These are phyloP conservation scores for Azorinus chamasolen DNA, from an alignment of 2,888 invertebrate genomes.

Conservation along the genomic window DNA sequence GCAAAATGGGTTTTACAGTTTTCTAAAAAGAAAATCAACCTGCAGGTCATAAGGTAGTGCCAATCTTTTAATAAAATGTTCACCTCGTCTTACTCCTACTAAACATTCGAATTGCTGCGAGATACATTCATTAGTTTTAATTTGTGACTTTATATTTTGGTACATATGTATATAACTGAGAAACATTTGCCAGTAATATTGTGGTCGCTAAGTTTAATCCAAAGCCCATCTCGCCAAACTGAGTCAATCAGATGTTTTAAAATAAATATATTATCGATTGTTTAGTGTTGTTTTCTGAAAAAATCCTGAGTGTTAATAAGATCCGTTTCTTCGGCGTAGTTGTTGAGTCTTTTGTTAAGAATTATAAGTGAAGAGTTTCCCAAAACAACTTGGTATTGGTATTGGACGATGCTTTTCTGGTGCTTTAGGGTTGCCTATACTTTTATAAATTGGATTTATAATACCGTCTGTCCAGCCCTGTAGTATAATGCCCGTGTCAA, in stretches of 20 bases:
- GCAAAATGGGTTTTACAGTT: not conserved
- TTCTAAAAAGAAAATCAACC: not conserved
- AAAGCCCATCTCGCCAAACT: too few relatives aligned
- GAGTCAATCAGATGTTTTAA: conserved; percentile 10
- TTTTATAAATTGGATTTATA: conserved; percentile 7
- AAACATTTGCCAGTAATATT: too few relatives aligned
- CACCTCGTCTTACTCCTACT: too few relatives aligned
- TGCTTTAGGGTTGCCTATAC: not conserved
- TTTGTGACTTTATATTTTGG: too few relatives aligned
- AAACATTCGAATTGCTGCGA: too few relatives aligned
- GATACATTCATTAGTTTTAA: too few relatives aligned
- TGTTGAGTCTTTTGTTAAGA: not conserved
- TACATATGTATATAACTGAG: too few relatives aligned
- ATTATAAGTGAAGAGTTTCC: conserved; percentile 9
- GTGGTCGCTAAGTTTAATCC: too few relatives aligned
- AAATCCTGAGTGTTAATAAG: too few relatives aligned
- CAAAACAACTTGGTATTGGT: conserved; percentile 5
- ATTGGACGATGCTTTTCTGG: conserved; percentile 10
- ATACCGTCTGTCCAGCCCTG: conserved; percentile 6
- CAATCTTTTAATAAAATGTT: not conserved
- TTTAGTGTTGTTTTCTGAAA: too few relatives aligned
- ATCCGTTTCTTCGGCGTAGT: too few relatives aligned
- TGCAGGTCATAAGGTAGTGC: not conserved
- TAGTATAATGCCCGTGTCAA: not conserved
- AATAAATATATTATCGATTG: conserved; percentile 36